Percentiles rank a stretch among this genome's conserved stretches.
phyloP scores from a whole-genome alignment of 2,797 vertebrate species.

The Sphenopsis melanotis region DNA sequence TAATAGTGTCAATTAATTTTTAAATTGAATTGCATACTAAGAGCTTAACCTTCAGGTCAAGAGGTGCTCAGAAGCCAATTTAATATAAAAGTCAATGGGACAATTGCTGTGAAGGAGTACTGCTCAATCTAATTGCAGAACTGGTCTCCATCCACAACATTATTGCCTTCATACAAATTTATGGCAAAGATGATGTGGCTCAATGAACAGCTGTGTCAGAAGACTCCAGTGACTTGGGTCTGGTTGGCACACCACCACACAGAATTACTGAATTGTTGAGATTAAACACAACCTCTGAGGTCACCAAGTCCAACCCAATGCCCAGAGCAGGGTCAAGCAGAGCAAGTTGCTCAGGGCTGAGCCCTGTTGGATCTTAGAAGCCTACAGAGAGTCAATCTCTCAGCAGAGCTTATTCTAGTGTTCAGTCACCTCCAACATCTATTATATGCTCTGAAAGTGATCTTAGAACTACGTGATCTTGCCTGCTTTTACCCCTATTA shows the following conservation, averaged over 20 bases:
- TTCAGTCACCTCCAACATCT: background rate
- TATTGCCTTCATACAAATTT: background rate
- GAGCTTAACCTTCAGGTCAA: conserved; percentile 33
- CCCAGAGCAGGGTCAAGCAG: background rate
- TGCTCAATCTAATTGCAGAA: background rate
- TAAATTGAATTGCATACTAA: conserved; percentile 14
- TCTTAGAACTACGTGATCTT: background rate
- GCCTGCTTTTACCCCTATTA: background rate
- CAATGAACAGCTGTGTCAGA: background rate
- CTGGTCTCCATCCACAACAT: background rate
- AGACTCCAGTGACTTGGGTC: background rate
- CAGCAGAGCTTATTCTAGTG: background rate
- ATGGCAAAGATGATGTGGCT: background rate
- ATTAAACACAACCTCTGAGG: background rate
- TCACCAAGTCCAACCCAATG: background rate
- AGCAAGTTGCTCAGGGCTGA: background rate
- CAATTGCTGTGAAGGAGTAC: background rate
- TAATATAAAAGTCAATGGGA: conserved; percentile 17
- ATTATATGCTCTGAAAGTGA: background rate
- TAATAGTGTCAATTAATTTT: conserved; percentile 49
- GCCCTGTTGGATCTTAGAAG: background rate
- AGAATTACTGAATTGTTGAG: background rate
- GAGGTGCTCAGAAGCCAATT: conserved; percentile 25
- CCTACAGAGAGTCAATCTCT: background rate
- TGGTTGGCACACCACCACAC: background rate